These are phyloP conservation scores for Glaucidium brasilianum DNA, from an alignment of 2,113 vertebrate genomes.

Conservation along the genomic window DNA sequence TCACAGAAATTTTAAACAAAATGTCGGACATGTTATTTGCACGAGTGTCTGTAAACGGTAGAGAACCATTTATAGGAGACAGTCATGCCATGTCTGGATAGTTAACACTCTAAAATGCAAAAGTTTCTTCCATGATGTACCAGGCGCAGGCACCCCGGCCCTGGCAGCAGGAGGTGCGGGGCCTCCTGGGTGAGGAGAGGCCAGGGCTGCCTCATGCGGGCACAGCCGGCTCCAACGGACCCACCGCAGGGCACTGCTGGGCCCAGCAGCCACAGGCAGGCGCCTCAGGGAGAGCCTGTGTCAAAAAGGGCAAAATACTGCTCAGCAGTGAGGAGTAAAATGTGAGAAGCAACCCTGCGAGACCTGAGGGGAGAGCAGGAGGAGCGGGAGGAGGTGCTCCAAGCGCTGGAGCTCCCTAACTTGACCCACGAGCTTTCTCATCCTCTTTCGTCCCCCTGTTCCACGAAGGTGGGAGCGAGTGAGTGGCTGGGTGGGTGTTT, in stretches of 20 bases:
- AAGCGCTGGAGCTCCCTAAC: not conserved
- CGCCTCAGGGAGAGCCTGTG: accelerated
- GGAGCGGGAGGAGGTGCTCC: not conserved
- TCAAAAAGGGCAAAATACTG: not conserved
- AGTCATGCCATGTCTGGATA: not conserved
- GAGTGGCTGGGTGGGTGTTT: not conserved
- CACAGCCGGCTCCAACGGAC: accelerated
- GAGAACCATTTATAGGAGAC: not conserved
- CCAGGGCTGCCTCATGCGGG: accelerated
- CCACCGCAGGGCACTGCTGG: accelerated
- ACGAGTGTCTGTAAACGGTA: not conserved
- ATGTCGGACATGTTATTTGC: accelerated
- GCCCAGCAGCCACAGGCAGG: accelerated
- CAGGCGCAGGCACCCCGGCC: accelerated
- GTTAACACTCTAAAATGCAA: not conserved
- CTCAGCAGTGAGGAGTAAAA: accelerated
- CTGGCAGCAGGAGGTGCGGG: not conserved
- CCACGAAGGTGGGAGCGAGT: not conserved
- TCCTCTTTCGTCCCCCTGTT: not conserved
- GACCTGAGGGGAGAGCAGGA: accelerated
- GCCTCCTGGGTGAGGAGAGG: no score
- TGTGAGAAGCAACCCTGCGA: not conserved
- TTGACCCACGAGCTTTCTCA: not conserved
- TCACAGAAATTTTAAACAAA: not conserved
- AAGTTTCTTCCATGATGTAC: not conserved